Conservation (phyloP, 2,888 invertebrate species). For the Trachelus iudaicus region DNA sequence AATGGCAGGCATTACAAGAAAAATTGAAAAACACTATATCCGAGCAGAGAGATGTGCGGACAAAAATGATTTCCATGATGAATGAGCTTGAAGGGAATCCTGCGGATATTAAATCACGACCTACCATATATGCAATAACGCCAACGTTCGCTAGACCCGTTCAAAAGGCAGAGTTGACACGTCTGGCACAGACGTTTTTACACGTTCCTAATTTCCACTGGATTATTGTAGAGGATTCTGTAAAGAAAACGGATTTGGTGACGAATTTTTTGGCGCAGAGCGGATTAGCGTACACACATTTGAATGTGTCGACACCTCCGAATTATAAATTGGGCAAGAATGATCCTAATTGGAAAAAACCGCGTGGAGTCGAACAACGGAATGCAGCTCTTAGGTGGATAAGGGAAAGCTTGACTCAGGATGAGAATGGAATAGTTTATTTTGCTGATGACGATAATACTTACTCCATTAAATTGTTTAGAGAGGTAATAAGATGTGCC, state of each 20-base stretch:
- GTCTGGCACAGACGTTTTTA: slow-evolving; percentile 88
- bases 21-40: slow-evolving; percentile 23
- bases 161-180: slow-evolving; percentile 94
- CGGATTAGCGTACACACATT: slow-evolving; percentile 75
- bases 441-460: slow-evolving; percentile 99
- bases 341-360: slow-evolving; percentile 81
- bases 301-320: slow-evolving; percentile 77
- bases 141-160: slow-evolving; percentile 90
- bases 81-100: slow-evolving; percentile 22
- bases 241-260: slow-evolving; percentile 77
- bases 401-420: slow-evolving; percentile 72
- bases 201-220: slow-evolving; percentile 90
- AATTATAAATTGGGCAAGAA: slow-evolving; percentile 76
- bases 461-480: slow-evolving; percentile 88
- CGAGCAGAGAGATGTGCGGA: neutral
- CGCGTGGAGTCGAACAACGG: slow-evolving; percentile 91
- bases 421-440: slow-evolving; percentile 81
- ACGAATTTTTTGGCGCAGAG: slow-evolving; percentile 77
- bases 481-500: slow-evolving; percentile 73
- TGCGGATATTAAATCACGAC: slow-evolving; percentile 55
- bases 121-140: slow-evolving; percentile 90
- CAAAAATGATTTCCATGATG: neutral
- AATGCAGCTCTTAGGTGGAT: slow-evolving; percentile 89
- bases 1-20: slow-evolving; percentile 26
- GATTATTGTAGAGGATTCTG: slow-evolving; percentile 92